A percentile compares a stretch with the other conserved stretches of the same genome.
phyloP scores from a whole-genome alignment of 2,888 invertebrate species.

The Arge pagana region DNA sequence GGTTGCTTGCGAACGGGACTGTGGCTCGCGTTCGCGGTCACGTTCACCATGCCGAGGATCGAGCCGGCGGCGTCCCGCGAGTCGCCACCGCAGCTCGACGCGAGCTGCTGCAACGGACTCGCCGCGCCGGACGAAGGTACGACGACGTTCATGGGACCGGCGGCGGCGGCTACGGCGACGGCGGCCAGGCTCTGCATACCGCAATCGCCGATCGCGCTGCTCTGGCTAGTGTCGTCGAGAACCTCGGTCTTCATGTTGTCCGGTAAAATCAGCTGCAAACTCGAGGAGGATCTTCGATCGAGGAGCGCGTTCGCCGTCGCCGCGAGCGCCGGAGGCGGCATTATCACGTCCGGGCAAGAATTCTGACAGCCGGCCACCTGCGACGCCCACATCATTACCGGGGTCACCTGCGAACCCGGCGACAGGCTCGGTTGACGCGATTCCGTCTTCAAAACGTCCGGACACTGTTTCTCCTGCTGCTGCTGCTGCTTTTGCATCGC shows the following conservation, averaged over 20 bases:
- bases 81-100: no score
- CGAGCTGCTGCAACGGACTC: conserved; percentile 55
- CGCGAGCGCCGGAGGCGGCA: conserved; percentile 67
- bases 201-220: conserved; percentile 61
- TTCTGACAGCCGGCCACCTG: conserved; percentile 37
- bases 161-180: conserved; percentile 38
- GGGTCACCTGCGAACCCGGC: conserved; percentile 41
- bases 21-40: conserved; percentile 38
- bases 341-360: conserved; percentile 67
- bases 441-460: conserved; percentile 49
- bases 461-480: conserved; percentile 39
- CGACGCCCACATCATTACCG: conserved; percentile 52
- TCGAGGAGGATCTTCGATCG: conserved; percentile 65
- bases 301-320: conserved; percentile 63
- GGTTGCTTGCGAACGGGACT: no score
- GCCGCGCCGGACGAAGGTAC: conserved; percentile 49
- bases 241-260: conserved; percentile 65
- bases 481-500: conserved; percentile 30
- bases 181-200: conserved; percentile 52
- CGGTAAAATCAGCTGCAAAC: conserved; percentile 61
- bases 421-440: conserved; percentile 48
- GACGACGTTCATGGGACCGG: conserved; percentile 18
- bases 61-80: conserved; percentile 48
- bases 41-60: conserved; percentile 40
- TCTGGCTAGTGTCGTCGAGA: conserved; percentile 75